Percentiles rank a stretch among this genome's conserved stretches.
phyloP scores from a whole-genome alignment of 2,797 vertebrate genomes.

The Silurus aristotelis region DNA sequence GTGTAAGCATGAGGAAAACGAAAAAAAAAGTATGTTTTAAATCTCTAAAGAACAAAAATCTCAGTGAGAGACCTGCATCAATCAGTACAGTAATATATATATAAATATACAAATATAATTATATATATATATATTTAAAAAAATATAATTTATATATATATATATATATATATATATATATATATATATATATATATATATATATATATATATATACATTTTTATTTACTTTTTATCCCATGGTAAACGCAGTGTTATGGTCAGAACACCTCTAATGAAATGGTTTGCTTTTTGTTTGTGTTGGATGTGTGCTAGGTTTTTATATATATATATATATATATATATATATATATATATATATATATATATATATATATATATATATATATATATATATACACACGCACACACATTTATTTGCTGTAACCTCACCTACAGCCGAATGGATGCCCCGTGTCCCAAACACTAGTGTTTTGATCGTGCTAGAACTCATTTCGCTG shows the following conservation, averaged over 20 bases:
- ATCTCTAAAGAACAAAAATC: slow-evolving; percentile 72
- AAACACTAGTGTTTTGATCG: not conserved
- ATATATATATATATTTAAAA: slow-evolving; percentile 64
- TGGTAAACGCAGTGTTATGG: slow-evolving; percentile 78
- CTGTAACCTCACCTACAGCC: slow-evolving; percentile 21
- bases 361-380: too few relatives aligned
- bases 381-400: too few relatives aligned
- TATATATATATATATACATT: slow-evolving; percentile 60
- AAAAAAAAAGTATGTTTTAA: slow-evolving; percentile 67
- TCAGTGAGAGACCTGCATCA: slow-evolving; percentile 77
- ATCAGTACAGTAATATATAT: slow-evolving; percentile 82
- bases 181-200: slow-evolving; percentile 63
- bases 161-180: slow-evolving; percentile 55
- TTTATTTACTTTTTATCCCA: slow-evolving; percentile 78
- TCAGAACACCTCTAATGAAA: slow-evolving; percentile 67
- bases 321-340: not conserved
- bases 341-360: too few relatives aligned
- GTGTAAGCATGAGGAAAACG: slow-evolving; percentile 79
- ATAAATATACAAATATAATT: slow-evolving; percentile 53
- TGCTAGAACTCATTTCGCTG: too few relatives aligned
- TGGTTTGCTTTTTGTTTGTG: slow-evolving; percentile 48
- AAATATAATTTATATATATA: too few relatives aligned
- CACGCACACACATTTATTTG: not conserved
- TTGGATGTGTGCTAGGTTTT: too few relatives aligned
- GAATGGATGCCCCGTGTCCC: slow-evolving; percentile 5